phyloP scores from a whole-genome alignment of 1,140 invertebrate genomes.

The Drosophila trapezifrons region DNA sequence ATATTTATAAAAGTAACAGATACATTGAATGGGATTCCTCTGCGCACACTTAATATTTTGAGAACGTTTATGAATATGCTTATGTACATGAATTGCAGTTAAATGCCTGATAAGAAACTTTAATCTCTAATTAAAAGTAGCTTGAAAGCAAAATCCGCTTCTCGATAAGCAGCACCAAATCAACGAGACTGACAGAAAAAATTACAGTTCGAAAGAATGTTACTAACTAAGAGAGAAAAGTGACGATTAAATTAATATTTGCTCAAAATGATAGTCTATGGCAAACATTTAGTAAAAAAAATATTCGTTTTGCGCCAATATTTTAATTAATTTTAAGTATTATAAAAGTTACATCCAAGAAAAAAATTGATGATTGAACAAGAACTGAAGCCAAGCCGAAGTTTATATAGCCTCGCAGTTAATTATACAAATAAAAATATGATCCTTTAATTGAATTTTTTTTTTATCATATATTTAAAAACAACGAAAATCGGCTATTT shows the following conservation, averaged over 20 bases:
- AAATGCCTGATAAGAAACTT: conserved; percentile 71
- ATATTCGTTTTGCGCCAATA: too few relatives aligned
- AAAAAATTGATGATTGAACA: too few relatives aligned
- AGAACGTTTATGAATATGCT: conserved; percentile 3
- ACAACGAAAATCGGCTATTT: too few relatives aligned
- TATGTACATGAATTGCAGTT: conserved; percentile 63
- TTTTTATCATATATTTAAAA: too few relatives aligned
- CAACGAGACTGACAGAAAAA: conserved; percentile 62
- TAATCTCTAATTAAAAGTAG: conserved; percentile 73
- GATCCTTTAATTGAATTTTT: too few relatives aligned
- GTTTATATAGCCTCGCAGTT: too few relatives aligned
- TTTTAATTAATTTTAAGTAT: too few relatives aligned
- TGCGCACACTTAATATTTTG: neutral
- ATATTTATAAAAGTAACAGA: neutral
- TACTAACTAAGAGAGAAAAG: conserved; percentile 10
- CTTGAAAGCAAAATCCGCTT: conserved; percentile 67
- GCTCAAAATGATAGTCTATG: neutral
- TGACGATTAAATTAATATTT: neutral
- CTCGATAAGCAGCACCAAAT: conserved; percentile 67
- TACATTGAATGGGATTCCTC: neutral
- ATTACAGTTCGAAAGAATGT: conserved; percentile 70
- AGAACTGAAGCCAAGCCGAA: too few relatives aligned
- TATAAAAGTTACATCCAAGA: too few relatives aligned
- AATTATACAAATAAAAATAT: too few relatives aligned
- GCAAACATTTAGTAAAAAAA: neutral